These are phyloP conservation scores for Orchestes rusci DNA, from an alignment of 2,888 invertebrate genomes.

Conservation along the genomic window DNA sequence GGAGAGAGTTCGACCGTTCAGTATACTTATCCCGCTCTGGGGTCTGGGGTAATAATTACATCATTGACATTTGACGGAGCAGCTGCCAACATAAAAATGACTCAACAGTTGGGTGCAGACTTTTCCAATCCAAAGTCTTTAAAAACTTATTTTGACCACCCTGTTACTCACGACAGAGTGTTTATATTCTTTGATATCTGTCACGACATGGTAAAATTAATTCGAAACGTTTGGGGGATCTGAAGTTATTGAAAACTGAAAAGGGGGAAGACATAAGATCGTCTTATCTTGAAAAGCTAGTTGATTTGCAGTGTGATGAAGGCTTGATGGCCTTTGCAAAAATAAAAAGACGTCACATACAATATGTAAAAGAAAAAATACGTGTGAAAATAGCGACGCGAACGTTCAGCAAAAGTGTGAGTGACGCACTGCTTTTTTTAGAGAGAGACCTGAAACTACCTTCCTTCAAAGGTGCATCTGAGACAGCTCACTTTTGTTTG, in stretches of 20 bases:
- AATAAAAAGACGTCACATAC: constrained; percentile 14
- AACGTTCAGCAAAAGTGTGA: constrained; percentile 18
- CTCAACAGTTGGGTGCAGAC: constrained; percentile 6
- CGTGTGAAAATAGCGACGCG: constrained; percentile 22
- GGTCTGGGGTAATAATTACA: not conserved
- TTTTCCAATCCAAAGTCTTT: constrained; percentile 2
- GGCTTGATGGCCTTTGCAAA: constrained; percentile 10
- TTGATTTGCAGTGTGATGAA: constrained; percentile 1
- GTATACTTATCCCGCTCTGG: no score
- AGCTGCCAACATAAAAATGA: constrained; percentile 11
- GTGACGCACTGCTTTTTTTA: constrained; percentile 18
- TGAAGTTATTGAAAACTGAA: not conserved
- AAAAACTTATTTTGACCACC: constrained; percentile 6
- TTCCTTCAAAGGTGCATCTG: constrained; percentile 6
- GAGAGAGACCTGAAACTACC: constrained; percentile 7
- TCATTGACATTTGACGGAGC: constrained; percentile 12
- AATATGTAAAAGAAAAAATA: constrained; percentile 17
- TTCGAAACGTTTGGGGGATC: constrained; percentile 4
- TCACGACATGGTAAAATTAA: constrained; percentile 5
- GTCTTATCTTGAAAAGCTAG: not conserved
- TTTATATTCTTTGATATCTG: constrained; percentile 2
- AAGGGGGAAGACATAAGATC: not conserved
- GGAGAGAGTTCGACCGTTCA: no score
- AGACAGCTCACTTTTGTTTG: constrained; percentile 7
- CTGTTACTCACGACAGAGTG: constrained; percentile 5